A percentile compares a stretch with the other conserved stretches of the same genome.
phyloP scores from a whole-genome alignment of 2,888 invertebrate species.

The Bruchidius siliquastri region DNA sequence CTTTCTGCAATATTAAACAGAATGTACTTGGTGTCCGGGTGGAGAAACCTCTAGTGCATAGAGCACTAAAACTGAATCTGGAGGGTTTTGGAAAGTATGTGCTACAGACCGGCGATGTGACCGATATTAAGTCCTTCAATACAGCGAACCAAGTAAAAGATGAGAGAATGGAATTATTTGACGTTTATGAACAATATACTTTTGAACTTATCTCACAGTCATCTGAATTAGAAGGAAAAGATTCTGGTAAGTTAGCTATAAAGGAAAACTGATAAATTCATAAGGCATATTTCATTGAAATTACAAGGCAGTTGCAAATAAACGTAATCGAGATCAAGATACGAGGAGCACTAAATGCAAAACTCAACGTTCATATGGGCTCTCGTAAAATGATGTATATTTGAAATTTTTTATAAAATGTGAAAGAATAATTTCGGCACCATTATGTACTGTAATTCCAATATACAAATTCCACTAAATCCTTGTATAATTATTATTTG shows the following conservation, averaged over 20 bases:
- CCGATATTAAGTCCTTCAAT: conserved; percentile 2
- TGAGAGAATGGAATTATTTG: not conserved
- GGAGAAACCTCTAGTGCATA: not conserved
- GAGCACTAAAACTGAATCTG: conserved; percentile 1
- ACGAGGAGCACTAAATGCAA: too few relatives aligned
- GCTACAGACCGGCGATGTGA: not conserved
- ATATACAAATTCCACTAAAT: too few relatives aligned
- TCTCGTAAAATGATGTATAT: too few relatives aligned
- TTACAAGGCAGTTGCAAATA: too few relatives aligned
- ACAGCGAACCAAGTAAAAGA: not conserved
- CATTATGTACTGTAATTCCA: too few relatives aligned
- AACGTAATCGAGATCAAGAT: too few relatives aligned
- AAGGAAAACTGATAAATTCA: too few relatives aligned
- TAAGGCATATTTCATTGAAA: too few relatives aligned
- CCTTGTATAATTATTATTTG: too few relatives aligned
- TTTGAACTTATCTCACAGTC: not conserved
- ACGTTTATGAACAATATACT: not conserved
- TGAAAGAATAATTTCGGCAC: too few relatives aligned
- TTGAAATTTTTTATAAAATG: too few relatives aligned
- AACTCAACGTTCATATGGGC: too few relatives aligned
- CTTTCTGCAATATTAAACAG: not conserved
- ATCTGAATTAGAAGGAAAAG: not conserved
- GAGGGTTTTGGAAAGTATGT: conserved; percentile 2
- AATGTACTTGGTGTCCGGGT: not conserved
- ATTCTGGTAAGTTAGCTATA: not conserved